Conservation (phyloP, 2,888 invertebrate species). For the Thecocarcelia acutangulata region DNA sequence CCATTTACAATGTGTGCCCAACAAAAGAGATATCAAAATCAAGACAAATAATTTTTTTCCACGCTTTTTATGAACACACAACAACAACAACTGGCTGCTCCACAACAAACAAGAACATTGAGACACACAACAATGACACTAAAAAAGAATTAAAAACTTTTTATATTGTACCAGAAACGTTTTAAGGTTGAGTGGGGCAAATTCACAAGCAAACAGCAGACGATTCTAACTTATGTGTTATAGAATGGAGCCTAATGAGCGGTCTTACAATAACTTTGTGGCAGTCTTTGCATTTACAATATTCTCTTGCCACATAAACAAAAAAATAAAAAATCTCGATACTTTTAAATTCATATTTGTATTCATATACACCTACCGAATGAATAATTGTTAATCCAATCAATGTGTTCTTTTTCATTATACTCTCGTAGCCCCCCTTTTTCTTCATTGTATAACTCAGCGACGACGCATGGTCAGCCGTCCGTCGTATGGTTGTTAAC, state of each 20-base stretch:
- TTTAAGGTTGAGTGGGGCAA: background rate
- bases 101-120: conserved; percentile 33
- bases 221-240: conserved; percentile 23
- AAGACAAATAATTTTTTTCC: conserved; percentile 49
- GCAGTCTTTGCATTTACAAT: conserved; percentile 39
- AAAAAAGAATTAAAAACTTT: conserved; percentile 47
- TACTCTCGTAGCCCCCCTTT: too few relatives aligned
- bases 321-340: conserved; percentile 16
- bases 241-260: conserved; percentile 68
- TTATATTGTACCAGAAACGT: background rate
- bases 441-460: background rate
- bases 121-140: conserved; percentile 41
- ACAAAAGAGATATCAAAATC: conserved; percentile 60
- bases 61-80: conserved; percentile 9
- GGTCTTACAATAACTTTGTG: conserved; percentile 42
- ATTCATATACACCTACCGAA: conserved; percentile 47
- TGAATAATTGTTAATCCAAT: conserved; percentile 69
- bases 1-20: conserved; percentile 26
- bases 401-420: conserved; percentile 47
- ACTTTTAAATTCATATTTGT: conserved; percentile 25
- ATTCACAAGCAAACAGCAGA: conserved; percentile 2
- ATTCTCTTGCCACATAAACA: background rate
- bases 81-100: conserved; percentile 32
- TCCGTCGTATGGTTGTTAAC: conserved; percentile 9
- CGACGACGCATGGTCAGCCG: conserved; percentile 19